A percentile compares a stretch with the other conserved stretches of the same genome.
Evolutionary conservation across 2,888 invertebrate genomes (phyloP).

Genomic region (Apoda limacodes): DNA sequence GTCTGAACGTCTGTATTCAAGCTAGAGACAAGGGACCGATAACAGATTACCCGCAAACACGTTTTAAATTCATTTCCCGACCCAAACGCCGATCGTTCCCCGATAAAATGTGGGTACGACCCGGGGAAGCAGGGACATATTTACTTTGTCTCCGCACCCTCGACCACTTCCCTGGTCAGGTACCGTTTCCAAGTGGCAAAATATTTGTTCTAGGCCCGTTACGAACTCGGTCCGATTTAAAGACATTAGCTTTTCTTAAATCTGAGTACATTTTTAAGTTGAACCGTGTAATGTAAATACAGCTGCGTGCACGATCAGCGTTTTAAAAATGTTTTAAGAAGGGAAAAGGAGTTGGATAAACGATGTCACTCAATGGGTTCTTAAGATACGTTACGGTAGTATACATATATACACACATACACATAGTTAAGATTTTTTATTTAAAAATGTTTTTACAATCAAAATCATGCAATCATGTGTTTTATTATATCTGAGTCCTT

Average conservation of each 20-base stretch:
- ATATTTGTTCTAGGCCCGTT: slow-evolving; percentile 62
- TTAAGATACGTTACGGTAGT: too few species aligned
- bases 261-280: slow-evolving; percentile 35
- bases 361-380: too few species aligned
- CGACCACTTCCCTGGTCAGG: slow-evolving; percentile 64
- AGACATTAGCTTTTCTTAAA: slow-evolving; percentile 49
- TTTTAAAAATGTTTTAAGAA: too few species aligned
- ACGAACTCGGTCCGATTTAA: slow-evolving; percentile 57
- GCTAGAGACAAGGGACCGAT: slow-evolving; percentile 68
- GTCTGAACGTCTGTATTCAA: slow-evolving; percentile 62
- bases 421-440: too few species aligned
- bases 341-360: too few species aligned
- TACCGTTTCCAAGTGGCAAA: slow-evolving; percentile 65
- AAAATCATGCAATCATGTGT: too few species aligned
- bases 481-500: too few species aligned
- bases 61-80: slow-evolving; percentile 70
- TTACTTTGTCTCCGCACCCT: slow-evolving; percentile 62
- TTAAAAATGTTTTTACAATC: too few species aligned
- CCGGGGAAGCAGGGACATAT: slow-evolving; percentile 65
- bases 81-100: slow-evolving; percentile 65
- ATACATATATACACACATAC: too few species aligned
- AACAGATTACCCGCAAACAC: slow-evolving; percentile 71
- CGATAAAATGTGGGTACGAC: slow-evolving; percentile 68
- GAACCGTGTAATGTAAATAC: too few species aligned
- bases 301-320: too few species aligned